Conservation (phyloP, 2,888 invertebrate species). For the Formica aserva region DNA sequence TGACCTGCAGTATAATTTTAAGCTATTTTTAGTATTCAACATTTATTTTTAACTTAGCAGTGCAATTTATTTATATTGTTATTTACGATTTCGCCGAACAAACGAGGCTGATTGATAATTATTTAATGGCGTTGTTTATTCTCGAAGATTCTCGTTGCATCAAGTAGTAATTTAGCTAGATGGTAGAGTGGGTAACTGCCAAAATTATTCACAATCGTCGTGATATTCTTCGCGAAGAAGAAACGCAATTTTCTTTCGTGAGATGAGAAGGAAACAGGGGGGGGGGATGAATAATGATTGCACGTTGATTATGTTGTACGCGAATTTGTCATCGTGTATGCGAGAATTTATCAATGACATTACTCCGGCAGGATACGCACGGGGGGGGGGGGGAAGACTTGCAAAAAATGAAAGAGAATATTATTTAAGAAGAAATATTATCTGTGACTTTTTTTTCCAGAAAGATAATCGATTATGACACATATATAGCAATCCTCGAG, state of each 20-base stretch:
- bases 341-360: neutral
- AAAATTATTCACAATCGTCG: constrained; percentile 11
- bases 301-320: neutral
- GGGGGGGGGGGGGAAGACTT: neutral
- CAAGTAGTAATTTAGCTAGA: neutral
- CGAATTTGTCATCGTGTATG: neutral
- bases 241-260: constrained; percentile 21
- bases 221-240: neutral
- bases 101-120: constrained; percentile 34
- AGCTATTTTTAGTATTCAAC: neutral
- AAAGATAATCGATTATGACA: constrained; percentile 22
- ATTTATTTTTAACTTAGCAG: neutral
- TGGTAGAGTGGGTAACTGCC: neutral
- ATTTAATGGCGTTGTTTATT: constrained; percentile 14
- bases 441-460: neutral
- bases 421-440: neutral
- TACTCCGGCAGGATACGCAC: neutral
- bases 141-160: neutral
- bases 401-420: neutral
- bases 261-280: neutral
- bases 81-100: neutral
- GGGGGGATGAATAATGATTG: constrained; percentile 22
- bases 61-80: constrained; percentile 2
- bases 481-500: neutral
- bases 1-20: neutral